Evolutionary conservation across 2,797 vertebrate species (phyloP).

Genomic region (Ceryle rudis): DNA sequence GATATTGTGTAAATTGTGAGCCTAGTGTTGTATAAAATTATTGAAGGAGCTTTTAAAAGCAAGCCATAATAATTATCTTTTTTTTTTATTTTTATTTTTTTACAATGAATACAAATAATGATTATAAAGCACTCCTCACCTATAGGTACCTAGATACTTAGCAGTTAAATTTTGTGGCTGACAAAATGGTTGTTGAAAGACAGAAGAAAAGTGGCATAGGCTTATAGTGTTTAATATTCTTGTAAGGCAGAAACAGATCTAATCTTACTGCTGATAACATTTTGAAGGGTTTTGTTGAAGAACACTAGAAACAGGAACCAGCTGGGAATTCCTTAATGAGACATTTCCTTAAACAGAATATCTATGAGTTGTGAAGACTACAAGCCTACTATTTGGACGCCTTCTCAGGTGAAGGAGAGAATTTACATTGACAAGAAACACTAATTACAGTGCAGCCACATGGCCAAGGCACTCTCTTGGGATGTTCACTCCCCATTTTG

Average conservation of each 20-base stretch:
- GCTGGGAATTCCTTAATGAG: not conserved
- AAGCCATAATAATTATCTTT: not conserved
- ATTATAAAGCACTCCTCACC: not conserved
- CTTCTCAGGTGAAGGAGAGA: not conserved
- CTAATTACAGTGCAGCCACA: not conserved
- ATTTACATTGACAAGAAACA: not conserved
- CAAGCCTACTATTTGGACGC: not conserved
- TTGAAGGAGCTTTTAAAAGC: not conserved
- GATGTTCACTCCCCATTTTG: not conserved
- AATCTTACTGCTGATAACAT: not conserved
- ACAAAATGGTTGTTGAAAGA: not conserved
- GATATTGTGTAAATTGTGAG: not conserved
- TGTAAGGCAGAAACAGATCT: not conserved
- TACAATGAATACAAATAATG: not conserved
- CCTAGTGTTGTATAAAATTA: not conserved
- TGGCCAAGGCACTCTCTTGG: not conserved
- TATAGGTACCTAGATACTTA: not conserved
- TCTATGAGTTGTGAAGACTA: not conserved
- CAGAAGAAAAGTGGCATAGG: not conserved
- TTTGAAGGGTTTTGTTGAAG: not conserved
- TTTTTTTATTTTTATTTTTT: not conserved
- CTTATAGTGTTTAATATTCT: not conserved
- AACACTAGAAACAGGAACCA: not conserved
- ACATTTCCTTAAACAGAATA: slow-evolving; percentile 8
- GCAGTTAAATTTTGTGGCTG: not conserved